Base-by-base conservation (phyloP, 2,888 invertebrate species). In the Peribatodes rhomboidaria region DNA sequence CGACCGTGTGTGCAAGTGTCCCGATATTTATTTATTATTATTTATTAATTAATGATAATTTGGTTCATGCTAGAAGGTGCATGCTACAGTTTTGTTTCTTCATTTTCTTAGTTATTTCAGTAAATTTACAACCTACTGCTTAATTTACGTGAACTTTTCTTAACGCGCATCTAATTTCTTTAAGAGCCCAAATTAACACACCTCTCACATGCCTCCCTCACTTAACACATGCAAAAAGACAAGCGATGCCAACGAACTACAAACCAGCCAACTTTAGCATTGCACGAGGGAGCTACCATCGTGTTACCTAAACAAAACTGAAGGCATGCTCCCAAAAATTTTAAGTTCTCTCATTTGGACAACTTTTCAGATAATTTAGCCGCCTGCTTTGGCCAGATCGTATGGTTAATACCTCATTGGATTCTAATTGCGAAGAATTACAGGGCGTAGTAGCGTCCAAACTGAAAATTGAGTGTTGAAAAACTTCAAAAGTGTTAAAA, bases 401-500 rank as follows among this genome's bases (percentile, higher is more conserved):
- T 64, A 37, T 14, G 47, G 16, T 61, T 70, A 70, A 66, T 68
- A 70, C 68, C 70, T 75, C 73, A 72, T 81, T 76, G 75, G 73
- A 67, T 57, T 62, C 79, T 87, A 87, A 89, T 89, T 84, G 78
- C 68, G 76, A 76, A 50, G 81, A 87, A 90, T 91, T 87, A 89
- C 81, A 84, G 86, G 83, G 82, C 76, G 67, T 75, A 53, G 67
- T 75, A 53, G 69, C 71, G 78, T 75, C 73, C 10, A 74, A 87
- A 85, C 87, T 86, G 84, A 88, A 89, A 87, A 91, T 90, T 88
- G 84, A 84, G 90, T 90, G 90, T 85, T 87, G 20, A 84, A 86
- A 86, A 70, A 52, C 57, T 52, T 20, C 46, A 42, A 61, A 64
- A 61, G 8, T 67, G 68, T 62, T 67, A 60, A 70, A 61, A 65